These are phyloP conservation scores for Lutraria rhynchaena DNA, from an alignment of 1,140 invertebrate genomes.

Conservation along the genomic window DNA sequence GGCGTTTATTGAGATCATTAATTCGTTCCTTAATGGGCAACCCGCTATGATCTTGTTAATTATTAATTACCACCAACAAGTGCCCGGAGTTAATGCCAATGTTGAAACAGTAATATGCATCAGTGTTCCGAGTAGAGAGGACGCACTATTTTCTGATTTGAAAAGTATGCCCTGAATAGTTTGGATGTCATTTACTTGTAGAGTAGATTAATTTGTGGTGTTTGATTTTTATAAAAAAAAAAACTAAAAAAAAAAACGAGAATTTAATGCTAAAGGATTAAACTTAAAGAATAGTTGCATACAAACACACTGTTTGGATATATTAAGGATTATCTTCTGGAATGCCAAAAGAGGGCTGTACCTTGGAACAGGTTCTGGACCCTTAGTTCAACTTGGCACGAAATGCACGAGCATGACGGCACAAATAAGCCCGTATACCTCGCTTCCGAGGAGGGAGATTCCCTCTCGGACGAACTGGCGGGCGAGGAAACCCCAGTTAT, in stretches of 20 bases:
- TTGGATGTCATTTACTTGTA: conserved; percentile 17
- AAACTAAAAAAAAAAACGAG: no score
- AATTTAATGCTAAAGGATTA: no score
- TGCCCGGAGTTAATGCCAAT: conserved; percentile 32
- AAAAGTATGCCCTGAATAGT: conserved; percentile 40
- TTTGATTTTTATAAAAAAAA: no score
- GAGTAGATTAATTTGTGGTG: conserved; percentile 42
- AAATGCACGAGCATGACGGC: conserved; percentile 49
- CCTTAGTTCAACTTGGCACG: background rate
- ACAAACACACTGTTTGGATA: conserved; percentile 8
- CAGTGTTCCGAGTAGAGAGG: conserved; percentile 4
- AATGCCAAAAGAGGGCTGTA: conserved; percentile 28
- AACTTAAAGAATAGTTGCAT: no score
- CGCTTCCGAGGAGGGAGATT: conserved; percentile 48
- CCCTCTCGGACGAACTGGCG: conserved; percentile 36
- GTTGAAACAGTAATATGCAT: conserved; percentile 12
- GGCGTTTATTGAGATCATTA: conserved; percentile 12
- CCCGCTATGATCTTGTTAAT: conserved; percentile 55
- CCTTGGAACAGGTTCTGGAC: background rate
- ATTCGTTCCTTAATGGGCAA: conserved; percentile 44
- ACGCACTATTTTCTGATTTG: conserved; percentile 7
- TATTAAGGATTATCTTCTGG: conserved; percentile 22
- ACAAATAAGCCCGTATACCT: conserved; percentile 40
- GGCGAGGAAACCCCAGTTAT: conserved; percentile 37
- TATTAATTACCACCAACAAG: conserved; percentile 53